phyloP scores from a whole-genome alignment of 2,797 vertebrate genomes.

The Xiphorhynchus erythropygius region DNA sequence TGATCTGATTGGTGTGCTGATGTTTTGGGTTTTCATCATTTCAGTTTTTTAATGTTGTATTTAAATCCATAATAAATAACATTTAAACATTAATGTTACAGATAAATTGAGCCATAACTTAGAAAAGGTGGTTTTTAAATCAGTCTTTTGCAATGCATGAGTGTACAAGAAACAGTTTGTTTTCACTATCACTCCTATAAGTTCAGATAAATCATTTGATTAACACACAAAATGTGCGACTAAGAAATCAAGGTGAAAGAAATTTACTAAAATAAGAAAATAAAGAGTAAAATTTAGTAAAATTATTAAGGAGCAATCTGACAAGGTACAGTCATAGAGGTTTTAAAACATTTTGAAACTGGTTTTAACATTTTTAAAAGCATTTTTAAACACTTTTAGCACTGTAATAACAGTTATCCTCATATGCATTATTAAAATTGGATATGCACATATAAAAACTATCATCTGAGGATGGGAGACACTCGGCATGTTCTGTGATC shows the following conservation, averaged over 20 bases:
- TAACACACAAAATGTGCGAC: not conserved
- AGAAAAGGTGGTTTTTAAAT: conserved; percentile 15
- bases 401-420: not conserved
- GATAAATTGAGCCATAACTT: not conserved
- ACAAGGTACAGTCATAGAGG: rapidly evolving
- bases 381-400: not conserved
- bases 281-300: not conserved
- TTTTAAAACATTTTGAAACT: not conserved
- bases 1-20: not conserved
- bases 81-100: conserved; percentile 8
- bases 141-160: not conserved
- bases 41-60: not conserved
- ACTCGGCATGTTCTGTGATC: not conserved
- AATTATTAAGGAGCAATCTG: not conserved
- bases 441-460: not conserved
- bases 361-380: not conserved
- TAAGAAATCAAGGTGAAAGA: not conserved
- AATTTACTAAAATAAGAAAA: not conserved
- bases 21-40: not conserved
- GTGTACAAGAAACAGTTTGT: not conserved
- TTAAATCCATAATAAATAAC: conserved; percentile 25
- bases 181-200: not conserved
- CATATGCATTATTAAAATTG: not conserved
- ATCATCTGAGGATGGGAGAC: not conserved
- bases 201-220: not conserved